phyloP scores from a whole-genome alignment of 2,113 vertebrate species.

The Recurvirostra avosetta region DNA sequence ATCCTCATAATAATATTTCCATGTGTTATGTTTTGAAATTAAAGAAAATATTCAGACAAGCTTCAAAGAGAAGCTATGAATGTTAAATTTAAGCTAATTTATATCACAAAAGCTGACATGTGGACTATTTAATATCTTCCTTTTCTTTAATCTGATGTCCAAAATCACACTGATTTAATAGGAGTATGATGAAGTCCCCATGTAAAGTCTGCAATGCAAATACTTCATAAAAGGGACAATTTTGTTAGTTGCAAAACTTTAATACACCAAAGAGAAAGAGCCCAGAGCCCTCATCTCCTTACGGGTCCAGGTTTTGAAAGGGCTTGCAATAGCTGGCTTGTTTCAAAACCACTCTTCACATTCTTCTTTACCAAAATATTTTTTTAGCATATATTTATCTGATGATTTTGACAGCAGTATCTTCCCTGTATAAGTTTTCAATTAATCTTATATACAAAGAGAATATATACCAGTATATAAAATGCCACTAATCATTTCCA shows the following conservation, averaged over 20 bases:
- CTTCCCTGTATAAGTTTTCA: neutral
- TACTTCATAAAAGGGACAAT: neutral
- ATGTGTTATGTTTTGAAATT: neutral
- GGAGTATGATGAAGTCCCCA: neutral
- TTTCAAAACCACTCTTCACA: neutral
- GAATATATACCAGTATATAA: neutral
- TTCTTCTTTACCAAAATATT: neutral
- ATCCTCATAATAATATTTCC: neutral
- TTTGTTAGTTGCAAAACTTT: neutral
- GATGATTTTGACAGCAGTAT: neutral
- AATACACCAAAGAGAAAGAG: neutral
- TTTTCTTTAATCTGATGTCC: neutral
- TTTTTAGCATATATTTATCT: neutral
- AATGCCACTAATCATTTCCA: neutral
- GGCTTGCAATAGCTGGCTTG: neutral
- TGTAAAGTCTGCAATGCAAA: neutral
- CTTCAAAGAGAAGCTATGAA: neutral
- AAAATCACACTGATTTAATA: neutral
- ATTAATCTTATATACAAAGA: neutral
- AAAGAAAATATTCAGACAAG: neutral
- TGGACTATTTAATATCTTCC: neutral
- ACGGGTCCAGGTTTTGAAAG: neutral
- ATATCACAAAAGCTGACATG: neutral
- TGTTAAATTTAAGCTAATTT: neutral
- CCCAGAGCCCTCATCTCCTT: neutral